Percentiles rank a stretch among this genome's conserved stretches.
These are phyloP conservation scores for Nematostella vectensis DNA, from an alignment of 92 coral and sea anemone species.

Conservation along the genomic window DNA sequence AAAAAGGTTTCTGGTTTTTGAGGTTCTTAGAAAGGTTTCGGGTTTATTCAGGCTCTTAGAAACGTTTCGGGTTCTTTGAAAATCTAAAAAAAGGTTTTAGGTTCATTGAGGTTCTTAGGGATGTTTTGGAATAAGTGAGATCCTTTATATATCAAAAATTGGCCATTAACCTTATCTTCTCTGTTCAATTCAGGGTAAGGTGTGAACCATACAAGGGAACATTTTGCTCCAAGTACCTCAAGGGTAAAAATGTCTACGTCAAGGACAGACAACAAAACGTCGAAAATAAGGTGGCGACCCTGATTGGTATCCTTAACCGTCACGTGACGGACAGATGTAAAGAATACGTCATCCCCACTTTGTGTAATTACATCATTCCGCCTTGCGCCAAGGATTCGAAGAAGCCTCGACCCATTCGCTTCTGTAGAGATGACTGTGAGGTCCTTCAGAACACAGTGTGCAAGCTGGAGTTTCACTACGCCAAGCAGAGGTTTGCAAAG, in stretches of 20 bases:
- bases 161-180: too few relatives aligned
- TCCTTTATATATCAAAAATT: too few relatives aligned
- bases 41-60: too few relatives aligned
- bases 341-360: conserved; percentile 37
- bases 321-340: conserved; percentile 29
- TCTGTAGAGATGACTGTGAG: conserved; percentile 71
- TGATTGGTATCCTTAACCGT: not conserved
- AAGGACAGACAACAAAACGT: not conserved
- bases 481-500: not conserved
- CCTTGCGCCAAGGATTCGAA: conserved; percentile 51
- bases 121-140: too few relatives aligned
- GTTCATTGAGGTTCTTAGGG: too few relatives aligned
- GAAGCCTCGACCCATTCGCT: conserved; percentile 39
- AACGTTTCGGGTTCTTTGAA: too few relatives aligned
- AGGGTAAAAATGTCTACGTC: conserved; percentile 37
- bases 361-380: conserved; percentile 54
- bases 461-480: conserved; percentile 31
- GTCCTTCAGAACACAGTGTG: conserved; percentile 45
- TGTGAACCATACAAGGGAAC: conserved; percentile 34
- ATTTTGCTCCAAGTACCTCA: conserved; percentile 26
- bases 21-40: too few relatives aligned
- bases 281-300: not conserved
- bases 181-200: too few relatives aligned
- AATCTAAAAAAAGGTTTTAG: too few relatives aligned
- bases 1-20: too few relatives aligned